Base-by-base conservation (phyloP, 1,140 invertebrate species). In the Eulimnadia texana region DNA sequence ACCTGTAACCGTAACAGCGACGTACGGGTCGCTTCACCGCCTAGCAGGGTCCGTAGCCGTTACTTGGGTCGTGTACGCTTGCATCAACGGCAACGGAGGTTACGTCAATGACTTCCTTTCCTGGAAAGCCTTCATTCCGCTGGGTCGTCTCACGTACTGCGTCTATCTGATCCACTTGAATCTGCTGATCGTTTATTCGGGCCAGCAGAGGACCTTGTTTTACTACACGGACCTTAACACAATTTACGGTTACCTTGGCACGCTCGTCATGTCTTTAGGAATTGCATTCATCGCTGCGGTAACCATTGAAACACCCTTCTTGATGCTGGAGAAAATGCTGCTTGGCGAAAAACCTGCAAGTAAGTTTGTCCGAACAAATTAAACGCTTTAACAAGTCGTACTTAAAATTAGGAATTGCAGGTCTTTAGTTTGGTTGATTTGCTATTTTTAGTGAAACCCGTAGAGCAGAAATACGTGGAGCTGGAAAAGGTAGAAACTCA, bases 101-200 rank as follows among this genome's bases (percentile, higher is more conserved):
- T 69, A 77, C 25, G 83, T 88, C 23, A 80, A 84, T 56, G 80
- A 77, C 0, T 73, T 91, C 23, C 75, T 95, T 22, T 90, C 88
- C 0, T 88, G 88, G 71, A 79, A 81, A 42, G 79, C 84, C 0
- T 78, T 90, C 50, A 80, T 90, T 66, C 90, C 91, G 0, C 75
- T 94, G 19, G 88, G 86, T 65, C 78, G 90, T 55, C 79, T 95
- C 29, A 92, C 90, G 1, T 95, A 93, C 72, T 88, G 87, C 70
- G 85, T 89, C 10, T 96, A 94, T 71, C 78, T 95, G 27, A 80
- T 94, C 13, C 91, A 95, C 74, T 88, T 90, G 62, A 88, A 88
- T 85, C 81, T 83, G 72, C 78, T 85, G 50, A 84, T 83, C 13
- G 80, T 82, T 49, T 88, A 64, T 82, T 86, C 2, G 72, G 87